Evolutionary conservation across 2,888 invertebrate genomes (phyloP).

Genomic region (Carabus problematicus): DNA sequence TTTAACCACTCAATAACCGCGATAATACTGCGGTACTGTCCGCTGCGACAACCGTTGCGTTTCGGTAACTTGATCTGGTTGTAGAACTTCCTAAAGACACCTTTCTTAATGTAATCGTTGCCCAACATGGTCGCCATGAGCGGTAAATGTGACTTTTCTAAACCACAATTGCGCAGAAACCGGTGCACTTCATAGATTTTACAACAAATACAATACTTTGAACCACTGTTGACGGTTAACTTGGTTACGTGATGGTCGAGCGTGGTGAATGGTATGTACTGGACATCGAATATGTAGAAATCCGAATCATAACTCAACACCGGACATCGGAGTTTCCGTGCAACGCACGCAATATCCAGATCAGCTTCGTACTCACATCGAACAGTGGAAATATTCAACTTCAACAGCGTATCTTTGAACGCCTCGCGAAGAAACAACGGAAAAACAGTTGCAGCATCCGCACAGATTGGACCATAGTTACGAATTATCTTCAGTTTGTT

Average conservation of each 20-base stretch:
- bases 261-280: slow-evolving; percentile 80
- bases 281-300: slow-evolving; percentile 87
- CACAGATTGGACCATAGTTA: slow-evolving; percentile 64
- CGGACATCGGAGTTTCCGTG: slow-evolving; percentile 80
- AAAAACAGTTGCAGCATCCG: slow-evolving; percentile 67
- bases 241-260: slow-evolving; percentile 61
- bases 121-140: slow-evolving; percentile 84
- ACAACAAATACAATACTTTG: slow-evolving; percentile 66
- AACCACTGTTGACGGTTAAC: slow-evolving; percentile 48
- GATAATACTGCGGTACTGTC: slow-evolving; percentile 74
- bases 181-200: slow-evolving; percentile 76
- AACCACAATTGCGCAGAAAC: slow-evolving; percentile 69
- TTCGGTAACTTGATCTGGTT: slow-evolving; percentile 67
- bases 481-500: slow-evolving; percentile 68
- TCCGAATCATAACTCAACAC: slow-evolving; percentile 94
- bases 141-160: slow-evolving; percentile 74
- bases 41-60: slow-evolving; percentile 61
- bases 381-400: slow-evolving; percentile 71
- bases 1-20: slow-evolving; percentile 79
- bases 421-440: slow-evolving; percentile 78
- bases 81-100: slow-evolving; percentile 75
- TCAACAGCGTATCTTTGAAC: slow-evolving; percentile 73
- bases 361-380: slow-evolving; percentile 91
- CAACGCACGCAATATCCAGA: slow-evolving; percentile 83
- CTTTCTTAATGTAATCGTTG: slow-evolving; percentile 83